Evolutionary conservation across 1,140 invertebrate genomes (phyloP), one percentile per base, ranked within the genome.

Genomic region (Drosophila sturtevanti): DNA sequence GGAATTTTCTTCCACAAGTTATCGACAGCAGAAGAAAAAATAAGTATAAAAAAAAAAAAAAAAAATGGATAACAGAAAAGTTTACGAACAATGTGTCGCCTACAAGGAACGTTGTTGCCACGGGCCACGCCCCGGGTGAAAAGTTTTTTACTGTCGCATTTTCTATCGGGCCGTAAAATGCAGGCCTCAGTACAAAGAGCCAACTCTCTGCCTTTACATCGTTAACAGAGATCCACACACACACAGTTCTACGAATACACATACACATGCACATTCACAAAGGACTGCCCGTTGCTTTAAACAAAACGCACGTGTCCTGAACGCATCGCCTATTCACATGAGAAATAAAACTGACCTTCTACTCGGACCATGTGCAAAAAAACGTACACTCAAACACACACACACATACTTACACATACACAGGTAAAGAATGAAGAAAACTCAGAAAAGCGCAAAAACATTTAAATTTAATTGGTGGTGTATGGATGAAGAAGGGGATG

Each of bases 61-160:
- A 6, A 31, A 31, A 4, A 31, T 31, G 27, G 27, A 31, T 31
- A 31, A 31, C 18, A 63, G 34, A 69, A 63, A 87, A 87, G 64
- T 89, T 89, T 87, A 69, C 69, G 85, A 66, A 79, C 79, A 87
- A 89, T 77, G 79, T 82, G 82, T 86, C 82, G 74, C 68, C 77
- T 68, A 38, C 64, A 70, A 68, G 54, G 12, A 24, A 12, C 41
- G 18, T 21, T 11, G 16, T 48, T 11, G 16, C 41, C 18, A 18
- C 10, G 16, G 64, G 34, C 73, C 67, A 79, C 71, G 71, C 75
- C 77, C 65, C 54, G 55, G n/a, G 52, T 35, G 24, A 14, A 74
- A 87, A 87, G 84, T 63, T 87, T 87, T 87, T 87, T 87, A 87
- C 84, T 87, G 84, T 87, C 84, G 84, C 84, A 89, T 86, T 86